Evolutionary conservation across 2,888 invertebrate species (phyloP).

Genomic region (Uloborus plumipes): DNA sequence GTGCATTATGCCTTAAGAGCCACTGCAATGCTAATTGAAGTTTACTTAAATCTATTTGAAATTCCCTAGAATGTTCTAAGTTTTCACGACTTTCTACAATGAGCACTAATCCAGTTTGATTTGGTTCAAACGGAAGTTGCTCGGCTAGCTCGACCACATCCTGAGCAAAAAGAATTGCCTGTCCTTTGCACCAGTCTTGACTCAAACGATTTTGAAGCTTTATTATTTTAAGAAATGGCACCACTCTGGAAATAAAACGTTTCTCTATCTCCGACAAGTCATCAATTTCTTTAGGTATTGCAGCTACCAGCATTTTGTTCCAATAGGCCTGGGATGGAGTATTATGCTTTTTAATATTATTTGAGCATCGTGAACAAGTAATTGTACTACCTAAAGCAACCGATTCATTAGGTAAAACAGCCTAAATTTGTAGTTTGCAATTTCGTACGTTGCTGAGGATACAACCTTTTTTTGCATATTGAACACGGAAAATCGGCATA

Average conservation of each 20-base stretch:
- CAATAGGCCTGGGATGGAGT: conserved; percentile 1
- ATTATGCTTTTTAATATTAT: not conserved
- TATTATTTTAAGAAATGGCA: not conserved
- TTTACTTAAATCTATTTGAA: not conserved
- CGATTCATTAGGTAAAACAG: not conserved
- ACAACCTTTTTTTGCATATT: not conserved
- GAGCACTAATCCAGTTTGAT: conserved; percentile 8
- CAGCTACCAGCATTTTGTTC: conserved; percentile 2
- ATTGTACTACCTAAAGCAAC: not conserved
- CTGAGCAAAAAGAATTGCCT: not conserved
- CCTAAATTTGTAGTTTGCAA: conserved; percentile 2
- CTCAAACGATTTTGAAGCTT: not conserved
- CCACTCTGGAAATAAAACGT: too few relatives aligned
- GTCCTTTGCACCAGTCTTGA: not conserved
- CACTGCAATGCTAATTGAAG: not conserved
- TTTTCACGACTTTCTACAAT: not conserved
- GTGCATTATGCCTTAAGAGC: not conserved
- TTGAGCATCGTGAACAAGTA: conserved; percentile 8
- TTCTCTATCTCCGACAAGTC: too few relatives aligned
- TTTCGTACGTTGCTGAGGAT: conserved; percentile 8
- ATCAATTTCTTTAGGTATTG: not conserved
- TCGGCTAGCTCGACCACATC: conserved; percentile 1
- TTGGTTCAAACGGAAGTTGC: not conserved
- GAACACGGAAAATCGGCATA: not conserved
- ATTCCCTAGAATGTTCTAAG: conserved; percentile 2